Conservation (phyloP, 2,113 vertebrate genomes). For the Ptilonorhynchus violaceus region DNA sequence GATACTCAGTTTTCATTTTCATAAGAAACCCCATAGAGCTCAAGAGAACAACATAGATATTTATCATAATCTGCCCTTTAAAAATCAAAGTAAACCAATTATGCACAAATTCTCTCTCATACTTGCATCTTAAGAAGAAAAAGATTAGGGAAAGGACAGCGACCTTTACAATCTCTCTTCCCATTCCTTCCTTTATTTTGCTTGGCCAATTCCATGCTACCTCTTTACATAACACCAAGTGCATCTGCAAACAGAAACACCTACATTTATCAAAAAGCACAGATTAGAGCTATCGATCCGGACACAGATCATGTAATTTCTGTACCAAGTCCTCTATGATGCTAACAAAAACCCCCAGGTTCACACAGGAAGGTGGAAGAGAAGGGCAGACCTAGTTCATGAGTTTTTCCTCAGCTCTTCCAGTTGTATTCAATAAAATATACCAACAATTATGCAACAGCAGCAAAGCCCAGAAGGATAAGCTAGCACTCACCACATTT, state of each 20-base stretch:
- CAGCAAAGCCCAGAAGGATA: not conserved
- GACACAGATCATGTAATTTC: not conserved
- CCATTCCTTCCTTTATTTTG: not conserved
- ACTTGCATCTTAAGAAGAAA: not conserved
- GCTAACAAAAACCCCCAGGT: not conserved
- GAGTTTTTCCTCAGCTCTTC: not conserved
- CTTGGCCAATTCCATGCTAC: not conserved
- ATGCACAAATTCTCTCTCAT: not conserved
- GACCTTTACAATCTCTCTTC: not conserved
- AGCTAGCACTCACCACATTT: not conserved
- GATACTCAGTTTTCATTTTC: not conserved
- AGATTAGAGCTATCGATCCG: not conserved
- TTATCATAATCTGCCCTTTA: slow-evolving; percentile 30
- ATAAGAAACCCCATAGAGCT: not conserved
- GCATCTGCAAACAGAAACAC: not conserved
- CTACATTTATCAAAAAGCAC: not conserved
- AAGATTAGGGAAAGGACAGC: not conserved
- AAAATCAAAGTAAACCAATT: slow-evolving; percentile 49
- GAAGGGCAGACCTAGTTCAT: not conserved
- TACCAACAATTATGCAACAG: not conserved
- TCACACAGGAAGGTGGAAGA: not conserved
- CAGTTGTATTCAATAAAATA: not conserved
- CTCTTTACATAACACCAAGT: not conserved
- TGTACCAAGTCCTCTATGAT: not conserved
- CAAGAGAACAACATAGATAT: not conserved